phyloP scores from a whole-genome alignment of 2,113 vertebrate species.

The Pagrus major region DNA sequence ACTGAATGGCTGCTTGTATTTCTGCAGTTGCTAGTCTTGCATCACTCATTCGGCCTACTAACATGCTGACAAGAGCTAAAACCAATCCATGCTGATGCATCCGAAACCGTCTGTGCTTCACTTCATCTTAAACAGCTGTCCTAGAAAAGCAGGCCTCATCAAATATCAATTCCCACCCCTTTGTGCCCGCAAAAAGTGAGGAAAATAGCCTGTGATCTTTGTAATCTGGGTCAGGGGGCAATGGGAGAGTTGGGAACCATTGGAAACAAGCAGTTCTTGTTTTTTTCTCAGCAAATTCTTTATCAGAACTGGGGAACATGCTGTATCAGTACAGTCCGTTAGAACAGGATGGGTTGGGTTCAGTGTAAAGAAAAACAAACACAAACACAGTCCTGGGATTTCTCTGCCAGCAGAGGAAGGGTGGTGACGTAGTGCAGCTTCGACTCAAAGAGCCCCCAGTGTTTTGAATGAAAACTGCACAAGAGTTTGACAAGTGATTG shows the following conservation, averaged over 20 bases:
- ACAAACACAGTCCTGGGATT: conserved; percentile 13
- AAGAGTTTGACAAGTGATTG: background rate
- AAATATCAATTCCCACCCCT: background rate
- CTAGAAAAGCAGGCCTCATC: background rate
- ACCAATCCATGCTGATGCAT: background rate
- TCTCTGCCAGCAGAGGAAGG: conserved; percentile 23
- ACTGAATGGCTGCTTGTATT: background rate
- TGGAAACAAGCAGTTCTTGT: conserved; percentile 45
- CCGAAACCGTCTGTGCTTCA: background rate
- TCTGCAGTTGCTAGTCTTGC: background rate
- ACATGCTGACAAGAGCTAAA: background rate
- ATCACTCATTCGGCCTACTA: background rate
- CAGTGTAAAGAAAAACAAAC: conserved; percentile 23
- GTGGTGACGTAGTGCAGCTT: background rate
- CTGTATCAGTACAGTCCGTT: conserved; percentile 68
- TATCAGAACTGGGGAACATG: conserved; percentile 72
- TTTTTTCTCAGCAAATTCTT: conserved; percentile 58
- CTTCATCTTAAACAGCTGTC: background rate
- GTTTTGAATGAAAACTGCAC: conserved; percentile 26
- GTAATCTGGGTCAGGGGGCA: background rate
- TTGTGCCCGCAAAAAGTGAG: background rate
- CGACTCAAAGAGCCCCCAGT: conserved; percentile 28
- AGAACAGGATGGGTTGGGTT: conserved; percentile 41
- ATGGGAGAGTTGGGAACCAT: conserved; percentile 4
- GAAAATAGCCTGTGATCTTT: conserved; percentile 1